Evolutionary conservation across 2,888 invertebrate species (phyloP), one percentile per base, ranked within the genome.

Genomic region (Rotaria macrura): DNA sequence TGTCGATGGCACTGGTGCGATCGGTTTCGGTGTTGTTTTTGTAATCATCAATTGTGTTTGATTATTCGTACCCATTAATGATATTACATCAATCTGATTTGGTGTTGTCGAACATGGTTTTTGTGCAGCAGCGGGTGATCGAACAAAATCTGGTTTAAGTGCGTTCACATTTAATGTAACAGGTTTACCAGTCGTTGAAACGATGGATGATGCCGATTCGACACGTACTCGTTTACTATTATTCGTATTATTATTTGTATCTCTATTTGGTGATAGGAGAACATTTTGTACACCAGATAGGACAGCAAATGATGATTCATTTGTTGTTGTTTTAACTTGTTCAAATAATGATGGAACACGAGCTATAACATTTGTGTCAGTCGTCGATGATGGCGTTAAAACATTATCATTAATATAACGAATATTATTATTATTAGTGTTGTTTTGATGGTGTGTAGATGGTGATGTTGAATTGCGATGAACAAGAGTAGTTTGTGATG

Each of bases 231-330:
- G 65, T 65, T 65, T 65, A 65, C 20, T 65, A 65, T 29, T 29
- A 74, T 74, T 74, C n/a, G n/a, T 65, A 14, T n/a, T n/a, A 12
- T 40, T 43, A n/a, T 40, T 79, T 25, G 79, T 79, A n/a, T 79
- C 79, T 43, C 79, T 40, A 79, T 40, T 40, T 25, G 79, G 79
- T 12, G 79, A 79, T 4, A 79, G n/a, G 43, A 79, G 79, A 25
- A 79, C 79, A 43, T 79, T 79, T 79, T 79, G 79, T 43, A 79
- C 79, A 43, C 79, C 79, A 43, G 79, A 79, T 79, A 79, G 25
- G 25, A 79, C 79, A 79, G 79, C 79, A 43, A 43, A 43, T 43
- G 79, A 43, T 43, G 79, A 79, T 79, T 79, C 79, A 79, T 79
- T 79, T 23, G 79, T 79, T 43, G 79, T 79, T 43, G 79, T 9